phyloP scores from a whole-genome alignment of 2,797 vertebrate species.

The Gallinago solitaria region DNA sequence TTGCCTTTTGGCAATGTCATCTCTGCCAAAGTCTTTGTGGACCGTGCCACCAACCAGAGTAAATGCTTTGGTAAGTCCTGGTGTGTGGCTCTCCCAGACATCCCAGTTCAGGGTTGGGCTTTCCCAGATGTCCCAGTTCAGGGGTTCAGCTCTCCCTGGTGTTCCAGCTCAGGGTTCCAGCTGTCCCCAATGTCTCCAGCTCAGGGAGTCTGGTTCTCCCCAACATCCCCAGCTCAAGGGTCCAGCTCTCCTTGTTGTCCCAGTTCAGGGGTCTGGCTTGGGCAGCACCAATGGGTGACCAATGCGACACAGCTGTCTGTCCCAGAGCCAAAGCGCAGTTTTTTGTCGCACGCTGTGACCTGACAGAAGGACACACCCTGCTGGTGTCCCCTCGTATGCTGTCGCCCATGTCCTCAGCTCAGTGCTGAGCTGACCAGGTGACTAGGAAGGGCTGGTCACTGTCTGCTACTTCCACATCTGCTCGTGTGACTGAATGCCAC shows the following conservation, averaged over 20 bases:
- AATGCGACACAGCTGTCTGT: rapidly evolving
- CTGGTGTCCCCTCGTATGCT: not conserved
- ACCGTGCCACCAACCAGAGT: slow-evolving; percentile 85
- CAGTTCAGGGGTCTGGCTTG: rapidly evolving
- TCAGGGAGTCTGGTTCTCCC: not conserved
- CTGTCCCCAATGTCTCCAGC: not conserved
- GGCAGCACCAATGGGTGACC: not conserved
- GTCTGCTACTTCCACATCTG: rapidly evolving
- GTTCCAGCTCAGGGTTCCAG: rapidly evolving
- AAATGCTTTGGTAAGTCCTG: slow-evolving; percentile 81
- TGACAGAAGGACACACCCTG: not conserved
- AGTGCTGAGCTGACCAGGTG: no score
- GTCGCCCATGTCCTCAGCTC: not conserved
- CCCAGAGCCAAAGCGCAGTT: not conserved
- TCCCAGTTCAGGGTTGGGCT: not conserved
- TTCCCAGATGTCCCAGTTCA: not conserved
- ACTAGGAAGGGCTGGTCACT: not conserved
- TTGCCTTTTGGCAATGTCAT: slow-evolving; percentile 83
- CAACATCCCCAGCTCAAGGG: no score
- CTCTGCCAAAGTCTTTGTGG: slow-evolving; percentile 86
- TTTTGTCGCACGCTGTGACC: rapidly evolving
- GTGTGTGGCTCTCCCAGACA: not conserved
- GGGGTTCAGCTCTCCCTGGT: no score
- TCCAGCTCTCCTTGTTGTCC: not conserved
- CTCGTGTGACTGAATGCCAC: rapidly evolving